Base-by-base conservation (phyloP, 2,888 invertebrate genomes). In the Agrochola lota region DNA sequence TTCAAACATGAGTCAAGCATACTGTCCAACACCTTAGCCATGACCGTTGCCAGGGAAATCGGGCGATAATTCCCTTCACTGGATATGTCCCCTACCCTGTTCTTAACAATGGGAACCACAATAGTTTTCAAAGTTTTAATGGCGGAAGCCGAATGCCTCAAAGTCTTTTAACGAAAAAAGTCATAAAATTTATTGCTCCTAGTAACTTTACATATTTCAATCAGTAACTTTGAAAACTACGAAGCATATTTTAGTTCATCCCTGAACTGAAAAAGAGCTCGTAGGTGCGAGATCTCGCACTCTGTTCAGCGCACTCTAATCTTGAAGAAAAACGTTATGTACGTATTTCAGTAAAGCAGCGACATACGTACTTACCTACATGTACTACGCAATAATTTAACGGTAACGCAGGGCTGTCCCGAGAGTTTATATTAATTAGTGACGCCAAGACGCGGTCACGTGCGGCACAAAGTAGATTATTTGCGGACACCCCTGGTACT, bases 381-480 rank as follows among this genome's bases (percentile, higher is more conserved):
- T 83, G 68, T 70, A 72, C 62, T 75, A 76, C 74, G 80, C 75
- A 82, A 87, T 86, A 87, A 84, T 85, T 85, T 78, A 86, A 82
- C 43, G 74, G 77, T 74, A 76, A 71, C 72, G 69, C 74, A 88
- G 88, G 88, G 88, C 84, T 89, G 88, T 83, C 84, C 80, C 84
- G 80, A 87, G 90, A 90, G 92, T 92, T 92, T 90, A 92, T 93
- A 93, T 93, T 92, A 93, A 93, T 93, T 93, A 93, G 89, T 87
- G 87, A 80, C 83, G 80, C 80, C 62, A 74, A 74, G 82, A 82
- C 89, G 85, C 85, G 88, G 91, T 93, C 93, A 93, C 93, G 93
- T 92, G 83, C 92, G 76, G 74, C 84, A 75, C 91, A 92, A 92
- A 93, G 91, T 92, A 92, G 91, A 93, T 93, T 93, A 93, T 92